phyloP scores from a whole-genome alignment of 2,113 vertebrate genomes.

The Circaetus cinerascens region DNA sequence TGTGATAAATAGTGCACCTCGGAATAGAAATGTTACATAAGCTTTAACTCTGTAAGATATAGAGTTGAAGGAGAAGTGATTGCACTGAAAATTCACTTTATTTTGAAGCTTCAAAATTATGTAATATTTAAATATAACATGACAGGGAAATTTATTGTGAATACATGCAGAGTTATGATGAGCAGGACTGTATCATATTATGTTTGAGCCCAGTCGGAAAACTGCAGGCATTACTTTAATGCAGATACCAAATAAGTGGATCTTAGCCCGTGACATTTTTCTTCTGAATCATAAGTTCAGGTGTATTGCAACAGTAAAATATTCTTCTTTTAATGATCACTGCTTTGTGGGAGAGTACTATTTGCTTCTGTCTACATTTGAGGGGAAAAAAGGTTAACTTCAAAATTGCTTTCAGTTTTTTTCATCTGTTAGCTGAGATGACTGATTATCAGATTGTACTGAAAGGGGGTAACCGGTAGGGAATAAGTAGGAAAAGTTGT shows the following conservation, averaged over 20 bases:
- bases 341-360: neutral
- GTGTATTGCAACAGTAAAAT: neutral
- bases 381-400: neutral
- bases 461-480: neutral
- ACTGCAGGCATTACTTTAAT: neutral
- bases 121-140: neutral
- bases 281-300: neutral
- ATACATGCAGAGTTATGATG: neutral
- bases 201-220: neutral
- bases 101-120: neutral
- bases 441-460: neutral
- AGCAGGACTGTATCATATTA: neutral
- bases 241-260: neutral
- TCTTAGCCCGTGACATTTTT: neutral
- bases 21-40: neutral
- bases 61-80: neutral
- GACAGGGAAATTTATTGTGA: neutral
- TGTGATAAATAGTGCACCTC: neutral
- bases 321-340: neutral
- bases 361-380: neutral
- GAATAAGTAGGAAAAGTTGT: neutral
- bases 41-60: neutral
- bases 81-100: neutral
- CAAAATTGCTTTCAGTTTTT: neutral
- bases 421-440: neutral